Evolutionary conservation across 1,140 invertebrate species (phyloP).

Genomic region (Sycophila sp.): DNA sequence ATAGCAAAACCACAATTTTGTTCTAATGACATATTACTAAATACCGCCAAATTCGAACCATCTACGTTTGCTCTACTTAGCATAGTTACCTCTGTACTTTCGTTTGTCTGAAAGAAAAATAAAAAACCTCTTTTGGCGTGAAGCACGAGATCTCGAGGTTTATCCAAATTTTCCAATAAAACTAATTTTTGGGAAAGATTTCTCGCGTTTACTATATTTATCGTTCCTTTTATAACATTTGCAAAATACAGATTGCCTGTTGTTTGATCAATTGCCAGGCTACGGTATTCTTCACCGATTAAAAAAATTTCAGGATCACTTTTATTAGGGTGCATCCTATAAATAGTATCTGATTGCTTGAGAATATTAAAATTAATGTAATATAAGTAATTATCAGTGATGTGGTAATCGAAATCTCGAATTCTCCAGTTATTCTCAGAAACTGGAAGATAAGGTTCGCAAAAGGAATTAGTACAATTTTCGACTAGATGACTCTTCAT

Average conservation of each 20-base stretch:
- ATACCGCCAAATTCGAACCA: constrained; percentile 9
- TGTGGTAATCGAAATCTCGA: constrained; percentile 16
- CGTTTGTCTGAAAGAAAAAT: constrained; percentile 18
- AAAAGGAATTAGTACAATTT: neutral
- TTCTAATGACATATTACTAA: neutral
- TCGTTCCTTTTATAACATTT: neutral
- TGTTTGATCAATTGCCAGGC: constrained; percentile 7
- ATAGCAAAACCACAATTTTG: constrained; percentile 9
- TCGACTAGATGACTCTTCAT: constrained; percentile 6
- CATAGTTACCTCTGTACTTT: neutral
- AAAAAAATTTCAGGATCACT: neutral
- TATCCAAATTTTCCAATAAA: constrained; percentile 10
- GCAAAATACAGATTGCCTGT: neutral
- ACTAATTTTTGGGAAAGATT: neutral
- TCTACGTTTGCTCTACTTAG: neutral
- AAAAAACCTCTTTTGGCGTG: neutral
- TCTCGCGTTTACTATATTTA: neutral
- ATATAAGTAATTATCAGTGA: constrained; percentile 14
- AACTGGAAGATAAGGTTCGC: constrained; percentile 20
- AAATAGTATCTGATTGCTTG: neutral
- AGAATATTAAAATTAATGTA: neutral
- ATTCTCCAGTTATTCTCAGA: neutral
- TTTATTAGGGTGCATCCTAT: constrained; percentile 9
- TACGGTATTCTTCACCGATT: constrained; percentile 12
- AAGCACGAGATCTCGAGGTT: neutral